phyloP scores from a whole-genome alignment of 2,888 invertebrate genomes.

The Trissonchulus sp. region DNA sequence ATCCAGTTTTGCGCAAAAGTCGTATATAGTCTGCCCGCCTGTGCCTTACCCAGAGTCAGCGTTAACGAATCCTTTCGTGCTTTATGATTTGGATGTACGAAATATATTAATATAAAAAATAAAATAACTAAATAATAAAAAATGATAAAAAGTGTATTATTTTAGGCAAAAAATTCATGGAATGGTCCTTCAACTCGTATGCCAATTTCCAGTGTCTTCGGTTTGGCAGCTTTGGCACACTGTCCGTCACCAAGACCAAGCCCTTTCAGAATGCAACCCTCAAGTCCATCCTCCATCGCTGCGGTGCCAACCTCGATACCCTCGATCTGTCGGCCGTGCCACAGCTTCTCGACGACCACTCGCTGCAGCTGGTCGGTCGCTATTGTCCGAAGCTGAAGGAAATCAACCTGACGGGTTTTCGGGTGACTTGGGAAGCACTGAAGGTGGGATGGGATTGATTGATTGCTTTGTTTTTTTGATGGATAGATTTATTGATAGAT shows the following conservation, averaged over 20 bases:
- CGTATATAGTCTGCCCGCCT: no score
- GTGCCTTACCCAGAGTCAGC: no score
- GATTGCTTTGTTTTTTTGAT: not conserved
- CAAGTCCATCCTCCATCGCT: conserved; percentile 38
- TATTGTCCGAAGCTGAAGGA: conserved; percentile 18
- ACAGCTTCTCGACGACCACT: conserved; percentile 22
- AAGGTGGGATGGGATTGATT: conserved; percentile 8
- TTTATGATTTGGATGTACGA: no score
- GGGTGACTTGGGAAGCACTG: conserved; percentile 25
- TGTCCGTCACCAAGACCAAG: conserved; percentile 34
- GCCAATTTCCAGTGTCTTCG: not conserved
- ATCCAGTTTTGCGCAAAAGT: no score
- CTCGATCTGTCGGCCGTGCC: conserved; percentile 23
- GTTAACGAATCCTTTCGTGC: no score
- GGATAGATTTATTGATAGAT: no score
- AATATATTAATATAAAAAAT: no score
- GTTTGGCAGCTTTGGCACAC: not conserved
- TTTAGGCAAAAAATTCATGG: conserved; percentile 13
- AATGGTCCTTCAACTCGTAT: not conserved
- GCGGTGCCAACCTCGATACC: conserved; percentile 22
- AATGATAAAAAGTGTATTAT: no score
- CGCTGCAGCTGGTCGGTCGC: conserved; percentile 9
- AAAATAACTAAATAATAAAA: no score
- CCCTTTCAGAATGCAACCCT: conserved; percentile 45
- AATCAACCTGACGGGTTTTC: conserved; percentile 30